Base-by-base conservation (phyloP, 2,888 invertebrate genomes). In the Conchocele bisecta region DNA sequence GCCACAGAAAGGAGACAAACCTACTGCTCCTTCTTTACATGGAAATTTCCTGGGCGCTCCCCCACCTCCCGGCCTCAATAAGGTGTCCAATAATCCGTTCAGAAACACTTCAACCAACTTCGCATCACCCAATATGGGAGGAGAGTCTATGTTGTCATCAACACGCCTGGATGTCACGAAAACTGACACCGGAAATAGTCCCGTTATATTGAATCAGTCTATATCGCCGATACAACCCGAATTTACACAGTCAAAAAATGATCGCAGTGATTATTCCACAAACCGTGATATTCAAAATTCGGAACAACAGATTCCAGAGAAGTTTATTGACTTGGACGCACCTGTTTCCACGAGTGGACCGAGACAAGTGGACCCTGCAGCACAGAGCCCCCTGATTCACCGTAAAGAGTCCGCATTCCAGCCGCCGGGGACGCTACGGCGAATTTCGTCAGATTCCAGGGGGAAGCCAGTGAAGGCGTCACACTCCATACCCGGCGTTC, bases 381-480 rank as follows among this genome's bases (percentile, higher is more conserved):
- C 75, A 37, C 74, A 81, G 42, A 83, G 83, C 44, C 81, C 83
- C 17, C 77, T 83, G 4, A 67, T 81, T 75, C 77, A 72, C 17
- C 60, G 83, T 26, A 83, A 83, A 50, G 83, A 83, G 42, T 79
- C 81, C 48, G 77, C 81, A 33, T 83, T 83, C 41, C 81, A 81
- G 54, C 83, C 83, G 9, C 83, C 80, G 13, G 54, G 54, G 41
- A 53, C 44, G 26, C 28, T 61, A 54, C 37, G 46, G 11, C 67
- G 68, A 42, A 68, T 59, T 53, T 35, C 60, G 15, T 61, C 71
- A 28, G 72, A 66, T 15, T 29, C 42, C 15, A 57, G 53, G 39
- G 57, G n/a, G 17, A 77, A 71, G 54, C 73, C 74, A 20, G 22
- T 73, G 6, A 74, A 65, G 50, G 71, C 77, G 22, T 68, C 71